Evolutionary conservation across 2,888 invertebrate species (phyloP).

Genomic region (Papilio demoleus): DNA sequence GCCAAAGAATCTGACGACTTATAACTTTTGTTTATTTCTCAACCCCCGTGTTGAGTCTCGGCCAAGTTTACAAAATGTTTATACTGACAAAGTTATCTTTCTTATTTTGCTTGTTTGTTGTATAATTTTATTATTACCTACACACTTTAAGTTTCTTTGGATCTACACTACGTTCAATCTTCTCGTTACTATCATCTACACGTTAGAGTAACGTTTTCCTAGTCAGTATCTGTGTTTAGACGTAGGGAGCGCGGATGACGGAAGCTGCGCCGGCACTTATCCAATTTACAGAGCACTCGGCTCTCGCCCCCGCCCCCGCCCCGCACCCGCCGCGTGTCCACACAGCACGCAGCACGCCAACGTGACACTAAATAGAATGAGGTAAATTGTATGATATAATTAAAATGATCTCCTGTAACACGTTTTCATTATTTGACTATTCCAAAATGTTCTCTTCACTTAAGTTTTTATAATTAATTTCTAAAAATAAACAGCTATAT

Average conservation of each 20-base stretch:
- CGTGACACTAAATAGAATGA: no score
- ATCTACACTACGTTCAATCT: no score
- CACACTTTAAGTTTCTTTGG: no score
- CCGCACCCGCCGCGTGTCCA: not conserved
- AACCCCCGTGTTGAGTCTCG: constrained; percentile 9
- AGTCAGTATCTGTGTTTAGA: not conserved
- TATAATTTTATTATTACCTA: not conserved
- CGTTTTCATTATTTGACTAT: no score
- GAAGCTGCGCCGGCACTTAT: constrained; percentile 37
- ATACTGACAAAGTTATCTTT: not conserved
- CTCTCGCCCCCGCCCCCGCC: constrained; percentile 48
- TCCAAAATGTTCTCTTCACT: no score
- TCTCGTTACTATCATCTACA: no score
- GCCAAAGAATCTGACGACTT: constrained; percentile 31
- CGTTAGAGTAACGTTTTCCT: not conserved
- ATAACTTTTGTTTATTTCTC: constrained; percentile 31
- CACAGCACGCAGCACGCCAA: no score
- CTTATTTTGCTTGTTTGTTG: not conserved
- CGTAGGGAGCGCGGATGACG: constrained; percentile 13
- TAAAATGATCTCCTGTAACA: no score
- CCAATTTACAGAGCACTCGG: constrained; percentile 36
- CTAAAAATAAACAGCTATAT: not conserved
- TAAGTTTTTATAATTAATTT: no score
- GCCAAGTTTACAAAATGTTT: constrained; percentile 1
- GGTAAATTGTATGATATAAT: no score